A percentile compares a stretch with the other conserved stretches of the same genome.
Conservation (phyloP, 2,888 invertebrate species). For the Volucella inflata region DNA sequence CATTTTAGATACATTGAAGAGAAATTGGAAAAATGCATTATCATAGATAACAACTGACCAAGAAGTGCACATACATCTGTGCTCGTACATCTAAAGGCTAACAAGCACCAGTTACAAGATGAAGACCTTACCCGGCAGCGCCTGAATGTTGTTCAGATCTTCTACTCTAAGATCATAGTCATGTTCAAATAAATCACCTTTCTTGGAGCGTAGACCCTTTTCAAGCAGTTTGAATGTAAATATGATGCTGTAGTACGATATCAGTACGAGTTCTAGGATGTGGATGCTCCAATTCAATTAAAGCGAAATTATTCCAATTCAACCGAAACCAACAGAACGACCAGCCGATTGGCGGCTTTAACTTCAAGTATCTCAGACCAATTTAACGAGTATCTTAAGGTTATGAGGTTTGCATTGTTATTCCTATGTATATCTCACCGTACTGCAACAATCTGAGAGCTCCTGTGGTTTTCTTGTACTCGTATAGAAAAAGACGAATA, state of each 20-base stretch:
- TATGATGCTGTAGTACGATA: neutral
- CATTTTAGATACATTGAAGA: slow-evolving; percentile 40
- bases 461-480: slow-evolving; percentile 16
- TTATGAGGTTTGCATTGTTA: neutral
- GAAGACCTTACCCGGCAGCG: slow-evolving; percentile 39
- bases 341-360: slow-evolving; percentile 40
- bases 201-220: neutral
- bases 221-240: slow-evolving; percentile 53
- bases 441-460: slow-evolving; percentile 2
- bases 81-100: slow-evolving; percentile 2
- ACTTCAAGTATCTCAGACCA: slow-evolving; percentile 12
- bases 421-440: neutral
- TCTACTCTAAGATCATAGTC: slow-evolving; percentile 69
- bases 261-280: neutral
- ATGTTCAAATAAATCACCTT: slow-evolving; percentile 72
- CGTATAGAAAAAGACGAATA: neutral
- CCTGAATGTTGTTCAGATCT: slow-evolving; percentile 5
- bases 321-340: too few species aligned
- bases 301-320: slow-evolving; percentile 57
- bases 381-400: slow-evolving; percentile 12
- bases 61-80: slow-evolving; percentile 1
- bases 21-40: slow-evolving; percentile 47
- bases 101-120: slow-evolving; percentile 1
- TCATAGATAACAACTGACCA: slow-evolving; percentile 61
- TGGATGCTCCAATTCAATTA: slow-evolving; percentile 67